phyloP scores from a whole-genome alignment of 2,113 vertebrate species.

The Pomatorhinus ruficollis region DNA sequence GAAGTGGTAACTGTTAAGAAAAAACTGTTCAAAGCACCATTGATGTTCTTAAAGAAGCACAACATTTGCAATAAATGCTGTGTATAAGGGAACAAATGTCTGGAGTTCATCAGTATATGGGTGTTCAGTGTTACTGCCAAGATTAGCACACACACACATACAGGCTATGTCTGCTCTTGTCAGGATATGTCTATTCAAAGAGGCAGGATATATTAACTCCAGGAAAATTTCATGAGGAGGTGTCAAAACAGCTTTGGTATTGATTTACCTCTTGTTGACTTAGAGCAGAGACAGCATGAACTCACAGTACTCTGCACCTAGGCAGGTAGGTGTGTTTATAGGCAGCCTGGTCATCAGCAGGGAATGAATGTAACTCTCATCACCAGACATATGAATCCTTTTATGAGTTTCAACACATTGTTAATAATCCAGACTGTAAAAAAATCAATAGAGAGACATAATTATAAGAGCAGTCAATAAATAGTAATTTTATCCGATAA shows the following conservation, averaged over 20 bases:
- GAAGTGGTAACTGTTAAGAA: not conserved
- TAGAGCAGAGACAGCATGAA: not conserved
- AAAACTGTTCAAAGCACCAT: not conserved
- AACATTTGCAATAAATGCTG: not conserved
- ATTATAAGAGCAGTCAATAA: not conserved
- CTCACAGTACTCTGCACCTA: not conserved
- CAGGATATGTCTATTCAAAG: constrained; percentile 32
- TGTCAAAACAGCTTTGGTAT: constrained; percentile 32
- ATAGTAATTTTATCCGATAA: not conserved
- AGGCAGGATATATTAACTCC: constrained; percentile 33
- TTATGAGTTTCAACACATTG: not conserved
- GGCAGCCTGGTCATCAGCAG: not conserved
- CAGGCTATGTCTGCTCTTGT: not conserved
- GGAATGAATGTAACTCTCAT: not conserved
- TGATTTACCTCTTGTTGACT: constrained; percentile 51
- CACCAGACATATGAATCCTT: not conserved
- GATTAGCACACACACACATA: not conserved
- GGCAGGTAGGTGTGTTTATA: constrained; percentile 3
- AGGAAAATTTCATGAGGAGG: constrained; percentile 29
- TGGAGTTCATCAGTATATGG: constrained; percentile 32
- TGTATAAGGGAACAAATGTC: not conserved
- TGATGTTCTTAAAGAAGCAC: not conserved
- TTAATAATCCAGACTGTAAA: not conserved
- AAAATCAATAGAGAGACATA: not conserved
- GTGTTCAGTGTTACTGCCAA: constrained; percentile 26